Percentiles rank a stretch among this genome's conserved stretches.
Conservation (phyloP, 2,888 invertebrate species). For the Meiosimyza platycephala region DNA sequence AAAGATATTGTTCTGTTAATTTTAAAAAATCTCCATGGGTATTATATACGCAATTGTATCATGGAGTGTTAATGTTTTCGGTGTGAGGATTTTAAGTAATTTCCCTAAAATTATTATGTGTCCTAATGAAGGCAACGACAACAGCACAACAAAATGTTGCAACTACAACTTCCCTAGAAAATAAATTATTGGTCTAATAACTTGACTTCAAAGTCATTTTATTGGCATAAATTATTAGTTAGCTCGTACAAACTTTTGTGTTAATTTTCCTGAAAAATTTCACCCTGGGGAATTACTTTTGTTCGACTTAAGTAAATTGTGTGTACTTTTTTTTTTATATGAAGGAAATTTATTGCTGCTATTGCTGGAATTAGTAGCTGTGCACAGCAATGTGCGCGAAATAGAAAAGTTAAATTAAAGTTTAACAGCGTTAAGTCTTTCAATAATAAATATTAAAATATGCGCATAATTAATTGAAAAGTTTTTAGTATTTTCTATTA, state of each 20-base stretch:
- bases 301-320: neutral
- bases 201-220: slow-evolving; percentile 25
- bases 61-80: neutral
- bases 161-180: neutral
- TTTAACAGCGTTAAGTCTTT: no score
- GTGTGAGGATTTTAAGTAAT: neutral
- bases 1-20: no score
- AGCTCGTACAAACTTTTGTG: neutral
- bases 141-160: slow-evolving; percentile 7
- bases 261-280: slow-evolving; percentile 14
- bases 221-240: slow-evolving; percentile 32
- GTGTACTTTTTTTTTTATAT: no score
- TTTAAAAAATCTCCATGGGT: no score
- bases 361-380: neutral
- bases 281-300: slow-evolving; percentile 17
- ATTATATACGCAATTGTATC: neutral
- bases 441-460: no score
- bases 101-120: slow-evolving; percentile 8
- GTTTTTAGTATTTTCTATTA: no score
- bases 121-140: slow-evolving; percentile 3
- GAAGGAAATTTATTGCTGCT: neutral
- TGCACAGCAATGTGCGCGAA: slow-evolving; percentile 29
- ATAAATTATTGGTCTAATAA: slow-evolving; percentile 11
- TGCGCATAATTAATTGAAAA: no score
- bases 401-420: no score